These are phyloP conservation scores for Tachina grossa DNA, from an alignment of 2,888 invertebrate genomes.

Conservation along the genomic window DNA sequence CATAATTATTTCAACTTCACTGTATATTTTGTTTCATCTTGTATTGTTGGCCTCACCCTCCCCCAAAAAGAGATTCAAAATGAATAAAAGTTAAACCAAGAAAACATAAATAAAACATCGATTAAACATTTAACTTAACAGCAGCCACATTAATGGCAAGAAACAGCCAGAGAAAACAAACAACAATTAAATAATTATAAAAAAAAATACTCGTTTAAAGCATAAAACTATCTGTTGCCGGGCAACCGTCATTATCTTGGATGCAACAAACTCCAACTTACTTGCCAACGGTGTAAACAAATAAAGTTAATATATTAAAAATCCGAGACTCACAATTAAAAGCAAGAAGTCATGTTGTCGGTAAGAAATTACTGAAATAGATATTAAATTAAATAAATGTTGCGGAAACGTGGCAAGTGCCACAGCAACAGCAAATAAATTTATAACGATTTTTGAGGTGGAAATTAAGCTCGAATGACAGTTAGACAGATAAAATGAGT, in stretches of 20 bases:
- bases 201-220: constrained; percentile 22
- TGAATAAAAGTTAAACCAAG: not conserved
- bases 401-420: constrained; percentile 41
- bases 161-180: constrained; percentile 7
- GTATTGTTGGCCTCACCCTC: not conserved
- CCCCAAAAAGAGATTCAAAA: not conserved
- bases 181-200: constrained; percentile 42
- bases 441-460: constrained; percentile 31
- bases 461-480: constrained; percentile 34
- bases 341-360: constrained; percentile 37
- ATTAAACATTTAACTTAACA: constrained; percentile 22
- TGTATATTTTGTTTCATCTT: too few species aligned
- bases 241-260: not conserved
- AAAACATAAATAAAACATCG: constrained; percentile 33
- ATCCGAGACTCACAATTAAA: constrained; percentile 16
- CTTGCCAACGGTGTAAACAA: not conserved
- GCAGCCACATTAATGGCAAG: not conserved
- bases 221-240: constrained; percentile 15
- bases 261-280: constrained; percentile 9
- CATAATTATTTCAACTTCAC: too few species aligned
- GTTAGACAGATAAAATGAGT: not conserved
- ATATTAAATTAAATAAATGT: constrained; percentile 47
- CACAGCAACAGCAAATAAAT: constrained; percentile 17
- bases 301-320: constrained; percentile 2
- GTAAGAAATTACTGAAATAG: constrained; percentile 27